Percentiles rank a stretch among this genome's conserved stretches.
Conservation (phyloP, 2,113 vertebrate species). For the Aphelocoma coerulescens region DNA sequence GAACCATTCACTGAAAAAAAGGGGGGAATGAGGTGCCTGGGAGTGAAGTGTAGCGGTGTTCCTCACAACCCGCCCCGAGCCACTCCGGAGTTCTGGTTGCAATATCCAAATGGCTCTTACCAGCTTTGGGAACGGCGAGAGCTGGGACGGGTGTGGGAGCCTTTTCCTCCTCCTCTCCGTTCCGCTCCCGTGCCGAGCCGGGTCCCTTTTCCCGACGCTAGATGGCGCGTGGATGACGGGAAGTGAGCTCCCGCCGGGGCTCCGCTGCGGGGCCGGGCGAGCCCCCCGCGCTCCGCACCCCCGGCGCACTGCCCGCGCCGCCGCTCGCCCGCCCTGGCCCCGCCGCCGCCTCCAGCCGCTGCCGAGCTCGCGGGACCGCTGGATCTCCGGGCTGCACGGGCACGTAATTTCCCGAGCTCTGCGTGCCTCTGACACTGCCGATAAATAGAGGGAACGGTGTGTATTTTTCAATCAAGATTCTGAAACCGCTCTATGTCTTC, state of each 20-base stretch:
- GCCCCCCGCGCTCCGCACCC: too few relatives aligned
- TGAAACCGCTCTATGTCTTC: not conserved
- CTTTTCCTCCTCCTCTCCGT: not conserved
- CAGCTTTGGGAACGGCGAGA: not conserved
- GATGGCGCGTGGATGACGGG: slow-evolving; percentile 67
- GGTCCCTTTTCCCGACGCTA: slow-evolving; percentile 46
- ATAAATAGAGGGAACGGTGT: too few relatives aligned
- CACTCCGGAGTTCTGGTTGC: not conserved
- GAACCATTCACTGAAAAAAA: not conserved
- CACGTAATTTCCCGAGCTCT: not conserved
- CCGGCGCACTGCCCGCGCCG: not conserved
- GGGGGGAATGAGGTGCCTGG: not conserved
- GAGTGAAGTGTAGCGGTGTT: not conserved
- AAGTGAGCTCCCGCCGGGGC: not conserved
- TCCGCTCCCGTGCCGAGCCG: slow-evolving; percentile 10
- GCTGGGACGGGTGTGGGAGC: slow-evolving; percentile 6
- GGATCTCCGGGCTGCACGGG: fast-evolving
- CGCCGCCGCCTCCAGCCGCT: not conserved
- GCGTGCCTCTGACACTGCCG: not conserved
- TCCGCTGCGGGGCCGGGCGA: not conserved
- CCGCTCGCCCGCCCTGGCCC: not conserved
- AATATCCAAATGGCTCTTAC: slow-evolving; percentile 27
- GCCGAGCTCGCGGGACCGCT: not conserved
- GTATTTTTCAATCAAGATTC: not conserved
- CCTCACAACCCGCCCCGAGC: not conserved